Conservation (phyloP, 2,888 invertebrate genomes). For the Ecliptopera silaceata region DNA sequence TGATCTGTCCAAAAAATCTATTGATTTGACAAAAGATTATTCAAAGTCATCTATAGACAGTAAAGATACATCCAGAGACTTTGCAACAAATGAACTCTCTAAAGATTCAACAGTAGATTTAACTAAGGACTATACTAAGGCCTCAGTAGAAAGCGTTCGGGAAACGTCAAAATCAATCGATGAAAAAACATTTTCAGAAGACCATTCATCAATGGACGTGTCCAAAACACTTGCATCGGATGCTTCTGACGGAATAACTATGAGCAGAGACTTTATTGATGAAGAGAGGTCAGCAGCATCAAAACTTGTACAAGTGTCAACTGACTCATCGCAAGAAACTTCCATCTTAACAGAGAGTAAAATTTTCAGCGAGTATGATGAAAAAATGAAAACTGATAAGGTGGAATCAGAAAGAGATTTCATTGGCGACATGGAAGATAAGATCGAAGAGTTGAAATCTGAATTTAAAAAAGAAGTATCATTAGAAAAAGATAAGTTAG, state of each 20-base stretch:
- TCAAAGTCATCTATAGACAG: slow-evolving; percentile 79
- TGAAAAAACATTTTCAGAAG: slow-evolving; percentile 77
- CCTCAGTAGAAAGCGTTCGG: slow-evolving; percentile 75
- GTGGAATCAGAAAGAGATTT: slow-evolving; percentile 56
- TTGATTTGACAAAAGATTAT: slow-evolving; percentile 76
- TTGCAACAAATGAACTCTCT: slow-evolving; percentile 76
- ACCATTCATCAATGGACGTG: slow-evolving; percentile 75
- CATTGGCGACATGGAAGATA: slow-evolving; percentile 58
- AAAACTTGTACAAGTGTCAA: slow-evolving; percentile 58
- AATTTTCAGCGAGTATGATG: slow-evolving; percentile 67
- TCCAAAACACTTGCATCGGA: slow-evolving; percentile 80
- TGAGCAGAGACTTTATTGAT: slow-evolving; percentile 70
- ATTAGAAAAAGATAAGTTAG: slow-evolving; percentile 30
- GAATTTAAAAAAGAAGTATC: slow-evolving; percentile 55
- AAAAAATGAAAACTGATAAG: slow-evolving; percentile 58
- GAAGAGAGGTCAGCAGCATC: slow-evolving; percentile 68
- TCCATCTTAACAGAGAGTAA: slow-evolving; percentile 74
- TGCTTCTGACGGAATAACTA: slow-evolving; percentile 68
- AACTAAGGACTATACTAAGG: slow-evolving; percentile 73
- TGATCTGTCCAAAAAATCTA: slow-evolving; percentile 76
- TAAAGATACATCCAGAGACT: slow-evolving; percentile 77
- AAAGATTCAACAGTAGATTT: slow-evolving; percentile 79
- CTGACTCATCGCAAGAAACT: slow-evolving; percentile 72
- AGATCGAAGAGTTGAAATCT: slow-evolving; percentile 55
- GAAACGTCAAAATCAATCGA: slow-evolving; percentile 75